These are phyloP conservation scores for Alviniconcha strummeri DNA, from an alignment of 2,888 invertebrate species.

Conservation along the genomic window DNA sequence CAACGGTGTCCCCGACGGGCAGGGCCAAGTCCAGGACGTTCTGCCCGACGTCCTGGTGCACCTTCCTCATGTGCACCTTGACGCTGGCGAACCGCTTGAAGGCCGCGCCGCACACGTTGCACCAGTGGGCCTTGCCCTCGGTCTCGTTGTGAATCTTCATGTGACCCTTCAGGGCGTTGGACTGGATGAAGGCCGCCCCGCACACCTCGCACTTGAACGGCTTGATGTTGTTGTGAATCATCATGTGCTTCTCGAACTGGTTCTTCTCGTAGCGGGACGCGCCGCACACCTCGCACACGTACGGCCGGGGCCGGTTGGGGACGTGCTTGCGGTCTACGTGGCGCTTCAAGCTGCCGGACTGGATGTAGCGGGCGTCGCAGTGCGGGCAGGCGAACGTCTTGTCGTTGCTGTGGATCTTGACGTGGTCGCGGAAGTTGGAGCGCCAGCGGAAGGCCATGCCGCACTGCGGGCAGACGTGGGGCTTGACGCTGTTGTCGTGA, in stretches of 20 bases:
- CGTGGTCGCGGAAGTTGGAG: background rate
- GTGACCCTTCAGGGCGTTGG: conserved; percentile 12
- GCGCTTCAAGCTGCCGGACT: conserved; percentile 17
- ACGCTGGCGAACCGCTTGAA: conserved; percentile 18
- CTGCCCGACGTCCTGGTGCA: background rate
- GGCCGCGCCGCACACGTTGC: background rate
- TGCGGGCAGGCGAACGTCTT: conserved; percentile 9
- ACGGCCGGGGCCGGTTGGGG: conserved; percentile 8
- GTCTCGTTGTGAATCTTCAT: conserved; percentile 21
- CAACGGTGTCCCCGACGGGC: no score
- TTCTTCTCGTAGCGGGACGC: conserved; percentile 7
- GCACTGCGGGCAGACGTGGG: conserved; percentile 7
- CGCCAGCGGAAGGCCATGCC: background rate
- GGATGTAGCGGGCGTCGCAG: background rate
- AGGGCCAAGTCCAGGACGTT: no score
- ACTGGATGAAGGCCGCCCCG: conserved; percentile 16
- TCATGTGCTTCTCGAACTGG: conserved; percentile 23
- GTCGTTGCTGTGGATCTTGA: conserved; percentile 23
- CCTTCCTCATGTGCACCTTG: background rate
- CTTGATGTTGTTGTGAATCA: conserved; percentile 12
- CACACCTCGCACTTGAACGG: conserved; percentile 9
- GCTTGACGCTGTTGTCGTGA: background rate
- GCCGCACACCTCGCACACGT: conserved; percentile 8
- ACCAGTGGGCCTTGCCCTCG: conserved; percentile 18
- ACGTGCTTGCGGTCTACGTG: conserved; percentile 12